Evolutionary conservation across 2,797 vertebrate species (phyloP).

Genomic region (Enteromius paludinosus): DNA sequence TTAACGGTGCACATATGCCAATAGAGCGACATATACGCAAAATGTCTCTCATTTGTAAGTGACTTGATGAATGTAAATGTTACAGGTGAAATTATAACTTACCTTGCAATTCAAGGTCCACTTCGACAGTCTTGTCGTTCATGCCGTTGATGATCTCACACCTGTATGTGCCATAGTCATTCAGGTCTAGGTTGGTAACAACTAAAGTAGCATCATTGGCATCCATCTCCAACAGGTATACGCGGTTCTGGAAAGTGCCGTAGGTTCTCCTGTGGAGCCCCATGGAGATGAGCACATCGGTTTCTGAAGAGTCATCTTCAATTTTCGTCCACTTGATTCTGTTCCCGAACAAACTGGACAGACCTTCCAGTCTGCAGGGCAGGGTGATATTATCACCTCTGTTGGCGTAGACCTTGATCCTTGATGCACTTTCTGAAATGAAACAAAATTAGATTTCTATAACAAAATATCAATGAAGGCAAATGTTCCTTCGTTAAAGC

Average conservation of each 20-base stretch:
- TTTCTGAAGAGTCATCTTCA: conserved; percentile 82
- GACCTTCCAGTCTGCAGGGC: conserved; percentile 82
- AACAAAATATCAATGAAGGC: not conserved
- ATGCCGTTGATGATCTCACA: conserved; percentile 90
- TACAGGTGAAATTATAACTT: not conserved
- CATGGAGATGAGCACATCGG: conserved; percentile 88
- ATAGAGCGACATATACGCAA: not conserved
- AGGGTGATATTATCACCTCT: conserved; percentile 84
- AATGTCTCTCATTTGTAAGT: not conserved
- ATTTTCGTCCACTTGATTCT: conserved; percentile 94
- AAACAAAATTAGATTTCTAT: conserved; percentile 13
- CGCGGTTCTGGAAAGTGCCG: conserved; percentile 81
- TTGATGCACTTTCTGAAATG: conserved; percentile 59
- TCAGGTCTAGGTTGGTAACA: conserved; percentile 79
- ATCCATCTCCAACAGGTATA: conserved; percentile 76
- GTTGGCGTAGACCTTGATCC: conserved; percentile 74
- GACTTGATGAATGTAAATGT: not conserved
- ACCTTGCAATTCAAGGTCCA: conserved; percentile 81
- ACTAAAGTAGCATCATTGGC: conserved; percentile 84
- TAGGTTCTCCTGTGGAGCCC: conserved; percentile 86
- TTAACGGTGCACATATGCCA: not conserved
- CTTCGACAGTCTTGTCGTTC: conserved; percentile 79
- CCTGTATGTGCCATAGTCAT: conserved; percentile 88
- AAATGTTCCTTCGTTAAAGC: not conserved
- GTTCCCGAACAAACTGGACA: conserved; percentile 72